phyloP scores from a whole-genome alignment of 2,888 invertebrate genomes.

The Acanthosepion lycidas region DNA sequence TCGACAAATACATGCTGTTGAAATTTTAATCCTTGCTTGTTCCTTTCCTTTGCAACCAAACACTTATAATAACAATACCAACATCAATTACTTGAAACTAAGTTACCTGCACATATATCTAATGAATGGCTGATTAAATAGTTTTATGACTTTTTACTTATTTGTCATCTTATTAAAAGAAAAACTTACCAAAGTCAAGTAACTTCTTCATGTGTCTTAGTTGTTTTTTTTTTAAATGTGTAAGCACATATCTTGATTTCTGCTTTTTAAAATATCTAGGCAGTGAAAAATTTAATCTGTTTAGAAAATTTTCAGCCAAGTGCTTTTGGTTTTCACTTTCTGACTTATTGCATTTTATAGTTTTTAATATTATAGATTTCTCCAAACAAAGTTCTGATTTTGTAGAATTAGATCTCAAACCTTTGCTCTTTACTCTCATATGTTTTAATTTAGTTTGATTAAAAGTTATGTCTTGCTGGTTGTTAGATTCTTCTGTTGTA shows the following conservation, averaged over 20 bases:
- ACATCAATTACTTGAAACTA: no score
- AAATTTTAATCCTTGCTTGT: no score
- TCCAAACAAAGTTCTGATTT: neutral
- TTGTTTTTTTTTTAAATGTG: neutral
- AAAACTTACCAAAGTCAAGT: neutral
- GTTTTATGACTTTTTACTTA: neutral
- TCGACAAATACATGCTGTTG: no score
- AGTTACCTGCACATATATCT: no score
- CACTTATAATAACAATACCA: no score
- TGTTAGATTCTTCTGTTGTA: no score
- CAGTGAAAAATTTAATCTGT: neutral
- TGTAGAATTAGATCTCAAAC: neutral
- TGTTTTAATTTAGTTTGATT: neutral
- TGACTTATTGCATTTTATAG: neutral
- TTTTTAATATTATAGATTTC: neutral
- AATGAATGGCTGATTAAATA: no score
- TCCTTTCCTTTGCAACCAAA: no score
- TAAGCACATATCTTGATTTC: neutral
- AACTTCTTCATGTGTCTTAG: neutral
- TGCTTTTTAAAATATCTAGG: neutral
- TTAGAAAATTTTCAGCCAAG: neutral
- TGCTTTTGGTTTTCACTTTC: neutral
- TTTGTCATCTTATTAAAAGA: neutral
- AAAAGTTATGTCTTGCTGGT: no score
- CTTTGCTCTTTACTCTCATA: neutral